These are phyloP conservation scores for Psephotus haematonotus DNA, from an alignment of 2,113 vertebrate genomes.

Conservation along the genomic window DNA sequence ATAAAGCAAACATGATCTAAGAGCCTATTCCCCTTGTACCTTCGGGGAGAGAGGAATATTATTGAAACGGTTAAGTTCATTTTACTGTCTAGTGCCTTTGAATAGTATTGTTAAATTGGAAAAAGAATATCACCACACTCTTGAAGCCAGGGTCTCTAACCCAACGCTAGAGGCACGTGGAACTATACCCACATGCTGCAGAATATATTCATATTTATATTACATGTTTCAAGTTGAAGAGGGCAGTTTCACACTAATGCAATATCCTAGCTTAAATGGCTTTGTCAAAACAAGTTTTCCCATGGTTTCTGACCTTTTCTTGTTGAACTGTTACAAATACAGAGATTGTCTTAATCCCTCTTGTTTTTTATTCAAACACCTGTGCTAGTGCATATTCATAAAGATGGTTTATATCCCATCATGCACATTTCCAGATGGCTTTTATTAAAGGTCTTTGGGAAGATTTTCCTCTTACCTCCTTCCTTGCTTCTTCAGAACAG, in stretches of 20 bases:
- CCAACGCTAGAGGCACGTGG: not conserved
- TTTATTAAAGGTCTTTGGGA: constrained; percentile 45
- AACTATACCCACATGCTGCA: not conserved
- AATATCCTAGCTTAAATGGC: not conserved
- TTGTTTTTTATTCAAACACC: constrained; percentile 57
- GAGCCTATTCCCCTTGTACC: constrained; percentile 32
- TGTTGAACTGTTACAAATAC: not conserved
- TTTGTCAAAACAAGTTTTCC: constrained; percentile 26
- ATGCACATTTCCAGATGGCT: constrained; percentile 3
- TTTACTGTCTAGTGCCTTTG: constrained; percentile 53
- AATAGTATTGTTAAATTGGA: constrained; percentile 50
- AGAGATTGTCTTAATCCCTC: constrained; percentile 16
- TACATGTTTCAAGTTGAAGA: not conserved
- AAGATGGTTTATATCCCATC: constrained; percentile 11
- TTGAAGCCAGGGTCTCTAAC: constrained; percentile 27
- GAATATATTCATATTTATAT: constrained; percentile 38
- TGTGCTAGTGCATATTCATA: constrained; percentile 41
- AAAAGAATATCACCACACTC: not conserved
- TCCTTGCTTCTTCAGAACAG: not conserved
- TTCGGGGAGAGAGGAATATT: constrained; percentile 33
- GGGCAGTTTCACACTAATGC: not conserved
- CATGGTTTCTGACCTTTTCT: constrained; percentile 30
- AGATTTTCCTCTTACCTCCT: not conserved
- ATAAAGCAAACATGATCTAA: constrained; percentile 59
- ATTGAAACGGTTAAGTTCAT: constrained; percentile 54